These are phyloP conservation scores for Palloptera scutellata DNA, from an alignment of 2,888 invertebrate species.

Conservation along the genomic window DNA sequence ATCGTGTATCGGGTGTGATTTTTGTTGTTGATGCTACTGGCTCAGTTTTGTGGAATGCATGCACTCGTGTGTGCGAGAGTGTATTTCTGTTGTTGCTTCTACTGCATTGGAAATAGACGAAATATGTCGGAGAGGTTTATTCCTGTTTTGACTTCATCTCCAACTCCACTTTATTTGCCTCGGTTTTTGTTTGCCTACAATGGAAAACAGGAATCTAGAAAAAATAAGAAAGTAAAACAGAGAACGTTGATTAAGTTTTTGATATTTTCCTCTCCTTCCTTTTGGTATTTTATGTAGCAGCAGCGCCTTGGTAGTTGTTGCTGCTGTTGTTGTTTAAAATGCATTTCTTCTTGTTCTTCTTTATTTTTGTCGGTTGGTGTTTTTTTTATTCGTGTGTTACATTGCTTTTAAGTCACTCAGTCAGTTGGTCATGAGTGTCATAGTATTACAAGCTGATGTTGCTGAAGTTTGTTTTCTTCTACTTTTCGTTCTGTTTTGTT, in stretches of 20 bases:
- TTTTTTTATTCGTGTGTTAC: slow-evolving; percentile 18
- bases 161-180: no score
- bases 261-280: slow-evolving; percentile 6
- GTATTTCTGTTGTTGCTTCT: no score
- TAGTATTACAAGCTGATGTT: slow-evolving; percentile 18
- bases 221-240: neutral
- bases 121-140: no score
- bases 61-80: no score
- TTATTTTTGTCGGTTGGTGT: slow-evolving; percentile 12
- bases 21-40: neutral
- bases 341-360: neutral
- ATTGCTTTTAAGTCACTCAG: slow-evolving; percentile 50
- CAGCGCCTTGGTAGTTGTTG: neutral
- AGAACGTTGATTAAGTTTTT: slow-evolving; percentile 13
- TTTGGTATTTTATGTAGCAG: neutral
- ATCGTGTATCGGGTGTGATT: neutral
- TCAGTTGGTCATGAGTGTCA: slow-evolving; percentile 61
- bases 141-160: no score
- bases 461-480: neutral
- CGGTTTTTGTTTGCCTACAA: no score
- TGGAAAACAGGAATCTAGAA: no score
- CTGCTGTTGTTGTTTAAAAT: slow-evolving; percentile 13
- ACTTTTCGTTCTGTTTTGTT: neutral
- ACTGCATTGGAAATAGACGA: no score
- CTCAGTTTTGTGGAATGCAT: neutral